Conservation (phyloP, 2,888 invertebrate species). For the Latrodectus hesperus region DNA sequence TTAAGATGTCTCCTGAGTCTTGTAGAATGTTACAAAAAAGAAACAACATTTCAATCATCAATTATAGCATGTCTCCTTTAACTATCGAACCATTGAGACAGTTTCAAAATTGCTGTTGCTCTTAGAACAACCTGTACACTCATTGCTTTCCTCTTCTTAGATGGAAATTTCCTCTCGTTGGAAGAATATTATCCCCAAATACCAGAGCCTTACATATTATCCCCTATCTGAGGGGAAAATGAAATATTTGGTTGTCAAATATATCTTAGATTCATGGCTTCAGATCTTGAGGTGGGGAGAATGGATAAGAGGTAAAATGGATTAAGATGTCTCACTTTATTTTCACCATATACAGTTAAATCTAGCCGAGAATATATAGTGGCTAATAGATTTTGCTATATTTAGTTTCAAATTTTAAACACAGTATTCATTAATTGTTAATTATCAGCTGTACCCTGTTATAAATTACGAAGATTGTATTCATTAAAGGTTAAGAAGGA, state of each 20-base stretch:
- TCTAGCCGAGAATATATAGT: too few relatives aligned
- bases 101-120: constrained; percentile 3
- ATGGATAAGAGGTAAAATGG: not conserved
- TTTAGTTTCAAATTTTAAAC: too few relatives aligned
- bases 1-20: not conserved
- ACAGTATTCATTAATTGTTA: too few relatives aligned
- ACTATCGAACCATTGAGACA: not conserved
- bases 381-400: too few relatives aligned
- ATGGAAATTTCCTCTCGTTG: constrained; percentile 46
- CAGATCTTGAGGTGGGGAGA: not conserved
- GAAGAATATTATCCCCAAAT: constrained; percentile 45
- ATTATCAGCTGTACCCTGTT: too few relatives aligned
- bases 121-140: constrained; percentile 14
- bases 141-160: not conserved
- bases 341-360: too few relatives aligned
- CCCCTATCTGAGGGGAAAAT: constrained; percentile 11
- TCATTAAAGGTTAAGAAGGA: too few relatives aligned
- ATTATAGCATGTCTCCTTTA: not conserved
- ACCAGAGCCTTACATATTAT: constrained; percentile 30
- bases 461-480: too few relatives aligned
- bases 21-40: not conserved
- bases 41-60: constrained; percentile 1
- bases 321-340: not conserved
- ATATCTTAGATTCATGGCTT: constrained; percentile 33
- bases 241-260: constrained; percentile 50